A percentile compares a stretch with the other conserved stretches of the same genome.
Conservation (phyloP, 2,888 invertebrate species). For the Andricus quercusramuli region DNA sequence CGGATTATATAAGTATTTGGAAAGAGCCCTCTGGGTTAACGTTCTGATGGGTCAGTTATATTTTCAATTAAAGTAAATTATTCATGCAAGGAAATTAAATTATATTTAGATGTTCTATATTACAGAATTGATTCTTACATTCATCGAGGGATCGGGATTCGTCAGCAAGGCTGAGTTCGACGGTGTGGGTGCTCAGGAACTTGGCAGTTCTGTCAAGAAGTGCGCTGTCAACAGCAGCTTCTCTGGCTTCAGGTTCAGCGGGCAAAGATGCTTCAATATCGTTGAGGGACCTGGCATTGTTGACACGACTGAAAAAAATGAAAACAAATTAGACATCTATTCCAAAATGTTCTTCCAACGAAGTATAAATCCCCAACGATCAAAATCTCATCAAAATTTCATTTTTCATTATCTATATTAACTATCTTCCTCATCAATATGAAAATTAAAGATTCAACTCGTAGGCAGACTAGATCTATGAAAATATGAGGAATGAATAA, state of each 20-base stretch:
- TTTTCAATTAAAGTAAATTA: conserved; percentile 34
- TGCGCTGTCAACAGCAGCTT: conserved; percentile 86
- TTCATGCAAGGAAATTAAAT: conserved; percentile 26
- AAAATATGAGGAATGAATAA: background rate
- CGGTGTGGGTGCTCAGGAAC: conserved; percentile 88
- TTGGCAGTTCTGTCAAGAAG: conserved; percentile 87
- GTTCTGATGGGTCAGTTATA: background rate
- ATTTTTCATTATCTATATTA: background rate
- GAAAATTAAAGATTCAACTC: background rate
- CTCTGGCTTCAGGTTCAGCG: conserved; percentile 86
- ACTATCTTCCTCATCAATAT: background rate
- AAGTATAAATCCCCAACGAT: background rate
- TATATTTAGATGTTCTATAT: background rate
- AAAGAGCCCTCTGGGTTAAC: background rate
- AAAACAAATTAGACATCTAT: conserved; percentile 21
- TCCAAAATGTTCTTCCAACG: background rate
- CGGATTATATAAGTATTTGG: conserved; percentile 32
- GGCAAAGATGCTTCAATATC: conserved; percentile 83
- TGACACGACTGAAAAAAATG: conserved; percentile 72
- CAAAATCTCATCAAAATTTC: background rate
- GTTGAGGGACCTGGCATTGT: conserved; percentile 82
- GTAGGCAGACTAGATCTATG: background rate
- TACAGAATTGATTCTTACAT: conserved; percentile 81
- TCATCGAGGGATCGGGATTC: conserved; percentile 90
- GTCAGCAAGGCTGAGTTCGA: conserved; percentile 90